A percentile compares a stretch with the other conserved stretches of the same genome.
phyloP scores from a whole-genome alignment of 2,113 vertebrate genomes.

The Leptocoma aspasia region DNA sequence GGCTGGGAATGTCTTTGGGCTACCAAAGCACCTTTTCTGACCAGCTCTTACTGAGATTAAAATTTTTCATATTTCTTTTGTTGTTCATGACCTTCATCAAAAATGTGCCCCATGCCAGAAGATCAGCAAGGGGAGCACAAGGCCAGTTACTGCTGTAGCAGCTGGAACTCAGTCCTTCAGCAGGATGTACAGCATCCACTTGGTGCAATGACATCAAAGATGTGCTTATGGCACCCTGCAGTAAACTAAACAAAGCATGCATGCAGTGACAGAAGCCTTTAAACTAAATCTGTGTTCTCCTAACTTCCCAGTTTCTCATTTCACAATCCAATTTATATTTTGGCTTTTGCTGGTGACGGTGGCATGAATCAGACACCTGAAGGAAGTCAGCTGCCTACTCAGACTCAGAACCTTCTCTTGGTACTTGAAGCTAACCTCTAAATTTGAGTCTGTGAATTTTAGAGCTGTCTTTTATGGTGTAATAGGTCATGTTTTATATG shows the following conservation, averaged over 20 bases:
- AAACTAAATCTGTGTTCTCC: background rate
- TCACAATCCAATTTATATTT: background rate
- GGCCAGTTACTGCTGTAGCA: background rate
- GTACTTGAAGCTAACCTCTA: background rate
- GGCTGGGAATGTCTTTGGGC: background rate
- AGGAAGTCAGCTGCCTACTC: background rate
- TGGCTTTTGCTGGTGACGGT: background rate
- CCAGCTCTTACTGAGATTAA: background rate
- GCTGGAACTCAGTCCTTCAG: background rate
- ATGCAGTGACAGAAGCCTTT: fast-evolving
- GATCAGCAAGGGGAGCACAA: background rate
- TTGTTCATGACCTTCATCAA: background rate
- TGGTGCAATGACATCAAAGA: background rate
- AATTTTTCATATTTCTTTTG: background rate
- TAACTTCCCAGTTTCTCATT: background rate
- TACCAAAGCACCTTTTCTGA: background rate
- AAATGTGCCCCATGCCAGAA: fast-evolving
- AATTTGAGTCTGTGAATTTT: background rate
- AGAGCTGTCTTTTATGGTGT: background rate
- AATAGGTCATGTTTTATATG: background rate
- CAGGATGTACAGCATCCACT: background rate
- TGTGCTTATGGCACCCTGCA: fast-evolving
- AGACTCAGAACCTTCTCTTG: background rate
- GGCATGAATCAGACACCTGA: background rate
- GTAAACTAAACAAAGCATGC: background rate